Percentiles rank a stretch among this genome's conserved stretches.
These are phyloP conservation scores for Tapera naevia DNA, from an alignment of 2,797 vertebrate genomes.

Conservation along the genomic window DNA sequence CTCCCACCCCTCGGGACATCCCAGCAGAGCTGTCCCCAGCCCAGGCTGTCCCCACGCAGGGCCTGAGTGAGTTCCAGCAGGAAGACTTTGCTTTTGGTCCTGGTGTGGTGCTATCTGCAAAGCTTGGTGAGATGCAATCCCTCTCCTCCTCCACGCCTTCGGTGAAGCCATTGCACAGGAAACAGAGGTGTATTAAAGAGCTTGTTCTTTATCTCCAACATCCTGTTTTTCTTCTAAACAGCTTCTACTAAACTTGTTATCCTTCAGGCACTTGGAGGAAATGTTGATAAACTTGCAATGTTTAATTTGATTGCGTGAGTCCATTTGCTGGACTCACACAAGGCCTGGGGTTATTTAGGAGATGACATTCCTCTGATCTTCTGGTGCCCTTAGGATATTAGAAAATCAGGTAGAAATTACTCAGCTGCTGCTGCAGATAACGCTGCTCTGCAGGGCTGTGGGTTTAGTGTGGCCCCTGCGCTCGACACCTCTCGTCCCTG, in stretches of 20 bases:
- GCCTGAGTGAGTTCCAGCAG: neutral
- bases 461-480: neutral
- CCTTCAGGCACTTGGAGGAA: constrained; percentile 24
- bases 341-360: neutral
- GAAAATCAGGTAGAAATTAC: neutral
- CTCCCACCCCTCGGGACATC: neutral
- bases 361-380: neutral
- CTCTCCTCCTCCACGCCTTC: neutral
- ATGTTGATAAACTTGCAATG: constrained; percentile 10
- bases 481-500: neutral
- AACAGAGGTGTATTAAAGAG: neutral
- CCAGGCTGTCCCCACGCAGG: neutral
- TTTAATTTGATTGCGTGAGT: constrained; percentile 1
- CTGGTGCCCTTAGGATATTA: neutral
- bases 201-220: neutral
- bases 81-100: neutral
- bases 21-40: neutral
- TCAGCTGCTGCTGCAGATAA: neutral
- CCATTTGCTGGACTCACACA: neutral
- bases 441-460: neutral
- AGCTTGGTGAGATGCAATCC: neutral
- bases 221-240: neutral
- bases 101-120: neutral
- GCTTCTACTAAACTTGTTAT: neutral
- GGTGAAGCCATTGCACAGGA: neutral